Evolutionary conservation across 2,113 vertebrate genomes (phyloP).

Genomic region (Lutjanus erythropterus): DNA sequence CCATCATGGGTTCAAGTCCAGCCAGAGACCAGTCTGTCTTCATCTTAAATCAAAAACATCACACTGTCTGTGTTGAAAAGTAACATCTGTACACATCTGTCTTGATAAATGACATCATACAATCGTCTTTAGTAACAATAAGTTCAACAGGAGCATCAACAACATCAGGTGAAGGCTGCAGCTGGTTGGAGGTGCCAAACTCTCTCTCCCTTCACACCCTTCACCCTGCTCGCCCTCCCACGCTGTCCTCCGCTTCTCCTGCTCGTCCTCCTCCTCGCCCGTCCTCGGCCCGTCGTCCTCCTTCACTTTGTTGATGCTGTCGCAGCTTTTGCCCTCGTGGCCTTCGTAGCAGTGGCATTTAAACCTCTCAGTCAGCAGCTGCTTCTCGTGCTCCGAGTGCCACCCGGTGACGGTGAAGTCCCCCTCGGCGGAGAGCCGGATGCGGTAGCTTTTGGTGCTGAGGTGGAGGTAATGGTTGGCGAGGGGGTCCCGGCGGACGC

Average conservation of each 20-base stretch:
- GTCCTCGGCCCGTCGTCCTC: constrained; percentile 58
- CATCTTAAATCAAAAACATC: not conserved
- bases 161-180: constrained; percentile 24
- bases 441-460: constrained; percentile 80
- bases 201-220: constrained; percentile 19
- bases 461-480: constrained; percentile 83
- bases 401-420: constrained; percentile 79
- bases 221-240: constrained; percentile 69
- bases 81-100: constrained; percentile 1
- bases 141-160: constrained; percentile 69
- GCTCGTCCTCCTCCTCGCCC: constrained; percentile 43
- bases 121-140: constrained; percentile 28
- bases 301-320: constrained; percentile 74
- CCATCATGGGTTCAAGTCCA: not conserved
- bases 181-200: constrained; percentile 30
- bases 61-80: not conserved
- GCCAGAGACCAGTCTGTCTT: not conserved
- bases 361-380: constrained; percentile 79
- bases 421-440: constrained; percentile 60
- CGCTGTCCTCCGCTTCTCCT: constrained; percentile 53
- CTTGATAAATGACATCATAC: constrained; percentile 18
- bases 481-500: constrained; percentile 74
- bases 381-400: constrained; percentile 77
- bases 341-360: constrained; percentile 88
- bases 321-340: constrained; percentile 80